These are phyloP conservation scores for Lindbergichthys nudifrons DNA, from an alignment of 2,797 vertebrate genomes.

Conservation along the genomic window DNA sequence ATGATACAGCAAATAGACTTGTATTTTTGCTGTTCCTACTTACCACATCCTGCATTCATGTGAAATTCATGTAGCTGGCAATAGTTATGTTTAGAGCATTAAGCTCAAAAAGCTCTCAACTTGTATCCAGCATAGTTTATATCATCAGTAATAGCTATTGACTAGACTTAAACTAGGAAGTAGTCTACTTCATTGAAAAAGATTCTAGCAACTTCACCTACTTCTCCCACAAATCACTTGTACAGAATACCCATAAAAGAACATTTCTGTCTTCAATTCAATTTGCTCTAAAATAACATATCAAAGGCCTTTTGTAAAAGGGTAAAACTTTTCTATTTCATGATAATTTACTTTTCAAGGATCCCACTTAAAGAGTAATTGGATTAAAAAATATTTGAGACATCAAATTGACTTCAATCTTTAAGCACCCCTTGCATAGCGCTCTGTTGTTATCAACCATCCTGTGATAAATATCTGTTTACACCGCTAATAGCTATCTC, in stretches of 20 bases:
- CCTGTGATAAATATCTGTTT: constrained; percentile 4
- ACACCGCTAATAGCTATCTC: background rate
- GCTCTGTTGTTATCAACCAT: background rate
- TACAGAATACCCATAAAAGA: too few relatives aligned
- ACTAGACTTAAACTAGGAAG: too few relatives aligned
- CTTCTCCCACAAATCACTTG: too few relatives aligned
- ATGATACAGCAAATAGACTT: background rate
- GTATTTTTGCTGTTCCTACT: background rate
- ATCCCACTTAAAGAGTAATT: too few relatives aligned
- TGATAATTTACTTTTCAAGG: too few relatives aligned
- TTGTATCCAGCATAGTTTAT: constrained; percentile 1
- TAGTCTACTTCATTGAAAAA: too few relatives aligned
- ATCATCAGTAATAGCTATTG: background rate
- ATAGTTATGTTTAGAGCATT: constrained; percentile 44
- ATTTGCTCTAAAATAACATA: too few relatives aligned
- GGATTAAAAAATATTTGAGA: background rate
- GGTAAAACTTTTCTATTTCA: too few relatives aligned
- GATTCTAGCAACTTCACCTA: too few relatives aligned
- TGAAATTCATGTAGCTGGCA: constrained; percentile 21
- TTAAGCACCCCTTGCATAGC: background rate
- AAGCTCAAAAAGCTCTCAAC: constrained; percentile 1
- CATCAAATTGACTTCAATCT: background rate
- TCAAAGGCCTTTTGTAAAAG: too few relatives aligned
- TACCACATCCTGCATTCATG: constrained; percentile 24
- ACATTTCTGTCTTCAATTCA: too few relatives aligned